Percentiles rank a stretch among this genome's conserved stretches.
Evolutionary conservation across 2,888 invertebrate species (phyloP).

Genomic region (Leptopilina syphax): DNA sequence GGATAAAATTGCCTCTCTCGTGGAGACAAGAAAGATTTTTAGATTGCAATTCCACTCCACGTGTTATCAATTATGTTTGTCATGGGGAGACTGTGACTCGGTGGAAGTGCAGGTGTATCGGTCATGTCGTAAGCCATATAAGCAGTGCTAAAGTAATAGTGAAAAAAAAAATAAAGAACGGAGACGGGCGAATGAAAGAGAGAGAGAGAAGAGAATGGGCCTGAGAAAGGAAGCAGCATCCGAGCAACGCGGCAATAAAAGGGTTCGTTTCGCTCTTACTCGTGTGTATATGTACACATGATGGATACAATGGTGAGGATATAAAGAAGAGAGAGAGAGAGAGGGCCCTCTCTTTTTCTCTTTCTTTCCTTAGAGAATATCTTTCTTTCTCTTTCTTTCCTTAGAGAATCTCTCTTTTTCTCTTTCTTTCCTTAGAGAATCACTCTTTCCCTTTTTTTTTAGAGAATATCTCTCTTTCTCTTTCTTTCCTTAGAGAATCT

Average conservation of each 20-base stretch:
- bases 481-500: no score
- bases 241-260: conserved; percentile 70
- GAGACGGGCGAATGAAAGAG: conserved; percentile 44
- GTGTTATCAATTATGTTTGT: conserved; percentile 32
- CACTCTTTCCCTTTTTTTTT: no score
- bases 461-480: no score
- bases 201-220: conserved; percentile 57
- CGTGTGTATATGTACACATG: conserved; percentile 8
- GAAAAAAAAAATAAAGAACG: conserved; percentile 42
- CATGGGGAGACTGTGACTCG: background rate
- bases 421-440: no score
- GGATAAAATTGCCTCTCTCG: no score
- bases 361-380: no score
- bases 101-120: conserved; percentile 26
- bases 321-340: background rate
- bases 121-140: conserved; percentile 15
- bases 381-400: no score
- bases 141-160: conserved; percentile 30
- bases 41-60: conserved; percentile 2
- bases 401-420: no score
- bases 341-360: no score
- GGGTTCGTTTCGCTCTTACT: conserved; percentile 65
- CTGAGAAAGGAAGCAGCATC: conserved; percentile 75
- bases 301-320: background rate
- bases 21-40: background rate